Conservation (phyloP, 2,888 invertebrate genomes). For the Bedellia somnulentella region DNA sequence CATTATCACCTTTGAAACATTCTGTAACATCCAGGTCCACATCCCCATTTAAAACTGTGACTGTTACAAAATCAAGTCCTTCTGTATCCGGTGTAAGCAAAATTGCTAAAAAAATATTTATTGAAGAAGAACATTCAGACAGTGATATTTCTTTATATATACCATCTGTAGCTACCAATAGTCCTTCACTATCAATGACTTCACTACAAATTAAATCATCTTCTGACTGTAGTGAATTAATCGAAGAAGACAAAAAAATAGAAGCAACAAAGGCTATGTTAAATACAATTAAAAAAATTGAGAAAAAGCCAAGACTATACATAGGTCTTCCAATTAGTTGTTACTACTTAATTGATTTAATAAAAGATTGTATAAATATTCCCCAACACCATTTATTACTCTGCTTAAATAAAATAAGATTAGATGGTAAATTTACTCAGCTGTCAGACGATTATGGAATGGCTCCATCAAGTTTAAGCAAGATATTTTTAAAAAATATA, state of each 20-base stretch:
- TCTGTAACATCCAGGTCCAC: slow-evolving; percentile 4
- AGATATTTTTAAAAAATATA: slow-evolving; percentile 2
- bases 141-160: slow-evolving; percentile 3
- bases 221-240: slow-evolving; percentile 12
- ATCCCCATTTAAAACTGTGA: slow-evolving; percentile 8
- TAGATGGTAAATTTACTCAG: slow-evolving; percentile 2
- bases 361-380: slow-evolving; percentile 1
- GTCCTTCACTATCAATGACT: slow-evolving; percentile 3
- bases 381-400: slow-evolving; percentile 2
- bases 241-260: slow-evolving; percentile 10
- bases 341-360: slow-evolving; percentile 4
- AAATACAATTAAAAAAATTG: slow-evolving; percentile 9
- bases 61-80: background rate
- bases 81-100: background rate
- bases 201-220: slow-evolving; percentile 10
- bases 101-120: background rate
- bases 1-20: slow-evolving; percentile 8
- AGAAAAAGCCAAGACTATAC: slow-evolving; percentile 5
- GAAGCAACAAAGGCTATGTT: slow-evolving; percentile 7
- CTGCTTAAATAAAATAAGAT: slow-evolving; percentile 5
- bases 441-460: slow-evolving; percentile 2
- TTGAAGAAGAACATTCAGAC: background rate
- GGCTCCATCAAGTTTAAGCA: background rate
- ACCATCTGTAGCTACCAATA: background rate
- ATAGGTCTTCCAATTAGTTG: slow-evolving; percentile 6